phyloP scores from a whole-genome alignment of 2,797 vertebrate genomes.

The Sandelia bainsii region DNA sequence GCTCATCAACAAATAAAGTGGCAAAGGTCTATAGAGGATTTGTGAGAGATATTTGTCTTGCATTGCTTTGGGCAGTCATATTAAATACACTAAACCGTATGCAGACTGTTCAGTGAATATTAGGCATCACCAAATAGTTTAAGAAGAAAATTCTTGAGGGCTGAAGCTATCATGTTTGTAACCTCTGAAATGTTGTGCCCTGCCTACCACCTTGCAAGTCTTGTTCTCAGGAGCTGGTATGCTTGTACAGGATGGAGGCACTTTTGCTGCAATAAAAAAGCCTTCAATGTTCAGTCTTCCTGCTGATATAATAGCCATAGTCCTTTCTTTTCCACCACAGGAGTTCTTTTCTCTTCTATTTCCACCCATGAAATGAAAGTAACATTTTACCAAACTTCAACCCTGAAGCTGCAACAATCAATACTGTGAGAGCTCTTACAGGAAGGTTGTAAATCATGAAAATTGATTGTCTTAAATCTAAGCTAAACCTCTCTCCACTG shows the following conservation, averaged over 20 bases:
- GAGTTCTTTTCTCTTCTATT: conserved; percentile 66
- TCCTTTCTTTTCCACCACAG: conserved; percentile 41
- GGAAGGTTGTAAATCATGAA: conserved; percentile 73
- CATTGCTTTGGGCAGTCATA: neutral
- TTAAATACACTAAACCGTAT: neutral
- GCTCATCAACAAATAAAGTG: too few relatives aligned
- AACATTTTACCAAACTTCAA: conserved; percentile 77
- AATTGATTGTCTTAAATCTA: conserved; percentile 71
- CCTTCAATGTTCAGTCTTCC: conserved; percentile 44
- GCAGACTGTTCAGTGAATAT: neutral
- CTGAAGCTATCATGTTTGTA: conserved; percentile 17
- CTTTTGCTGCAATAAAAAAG: conserved; percentile 60
- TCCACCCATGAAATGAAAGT: conserved; percentile 75
- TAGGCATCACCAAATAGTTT: conserved; percentile 13
- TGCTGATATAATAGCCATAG: conserved; percentile 56
- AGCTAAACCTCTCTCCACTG: conserved; percentile 47
- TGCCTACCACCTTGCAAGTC: conserved; percentile 27
- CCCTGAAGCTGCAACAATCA: conserved; percentile 72
- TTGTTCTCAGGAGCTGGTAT: conserved; percentile 26
- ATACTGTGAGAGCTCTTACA: conserved; percentile 68
- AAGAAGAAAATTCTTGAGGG: conserved; percentile 8
- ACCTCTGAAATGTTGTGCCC: conserved; percentile 29
- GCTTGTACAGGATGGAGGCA: conserved; percentile 30
- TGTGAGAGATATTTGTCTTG: neutral
- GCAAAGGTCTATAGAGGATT: neutral